A percentile compares a stretch with the other conserved stretches of the same genome.
phyloP scores from a whole-genome alignment of 2,113 vertebrate genomes.

The Macroglossus sobrinus region DNA sequence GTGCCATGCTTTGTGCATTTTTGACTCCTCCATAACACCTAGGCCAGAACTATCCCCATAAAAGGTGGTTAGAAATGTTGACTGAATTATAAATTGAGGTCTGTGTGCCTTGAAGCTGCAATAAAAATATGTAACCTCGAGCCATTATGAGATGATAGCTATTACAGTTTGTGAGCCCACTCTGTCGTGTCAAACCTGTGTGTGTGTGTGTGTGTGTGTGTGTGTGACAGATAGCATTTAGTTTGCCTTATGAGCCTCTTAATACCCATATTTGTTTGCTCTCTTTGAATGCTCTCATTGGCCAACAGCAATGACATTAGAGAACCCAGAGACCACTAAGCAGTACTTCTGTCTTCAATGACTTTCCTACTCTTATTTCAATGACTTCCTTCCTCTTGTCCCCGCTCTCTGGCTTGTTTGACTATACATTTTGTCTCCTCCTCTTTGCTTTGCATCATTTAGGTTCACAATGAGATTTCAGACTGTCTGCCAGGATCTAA shows the following conservation, averaged over 20 bases:
- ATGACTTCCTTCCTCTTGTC: background rate
- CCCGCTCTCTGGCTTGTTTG: background rate
- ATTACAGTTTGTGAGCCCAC: background rate
- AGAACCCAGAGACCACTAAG: background rate
- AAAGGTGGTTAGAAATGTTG: background rate
- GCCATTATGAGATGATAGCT: background rate
- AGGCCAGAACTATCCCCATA: background rate
- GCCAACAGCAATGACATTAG: no score
- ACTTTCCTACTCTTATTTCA: no score
- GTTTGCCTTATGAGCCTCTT: background rate
- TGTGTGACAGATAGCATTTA: background rate
- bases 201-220: background rate
- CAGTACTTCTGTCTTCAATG: background rate
- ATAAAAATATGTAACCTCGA: background rate
- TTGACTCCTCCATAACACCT: background rate
- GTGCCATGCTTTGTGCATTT: background rate
- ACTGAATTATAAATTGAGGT: background rate
- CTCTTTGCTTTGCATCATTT: background rate
- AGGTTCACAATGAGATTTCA: background rate
- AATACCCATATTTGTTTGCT: background rate
- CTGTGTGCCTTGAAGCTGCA: background rate
- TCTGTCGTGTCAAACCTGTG: background rate
- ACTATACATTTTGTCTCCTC: background rate
- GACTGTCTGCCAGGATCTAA: background rate
- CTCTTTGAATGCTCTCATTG: background rate